Evolutionary conservation across 2,113 vertebrate genomes (phyloP), one percentile per base, ranked within the genome.

Genomic region (Balaeniceps rex): DNA sequence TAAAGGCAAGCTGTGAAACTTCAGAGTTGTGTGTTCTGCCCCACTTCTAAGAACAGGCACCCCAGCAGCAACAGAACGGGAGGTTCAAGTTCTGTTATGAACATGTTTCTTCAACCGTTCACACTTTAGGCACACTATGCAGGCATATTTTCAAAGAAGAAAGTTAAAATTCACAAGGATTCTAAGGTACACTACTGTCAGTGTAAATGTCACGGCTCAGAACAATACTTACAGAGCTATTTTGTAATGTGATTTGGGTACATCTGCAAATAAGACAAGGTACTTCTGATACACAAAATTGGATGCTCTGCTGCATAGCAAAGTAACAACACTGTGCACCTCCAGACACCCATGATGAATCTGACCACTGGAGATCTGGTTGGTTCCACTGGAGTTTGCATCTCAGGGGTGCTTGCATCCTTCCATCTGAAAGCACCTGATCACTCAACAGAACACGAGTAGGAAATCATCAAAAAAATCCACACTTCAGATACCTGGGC

Each of bases 11-110:
- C 11, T 19, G 29, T 40, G 52, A 66, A 66, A 44, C 24, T 66
- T 63, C 14, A 0, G 0, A 61, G 36, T 40, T 70, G 10, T 19
- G 46, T 5, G 2, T 7, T 58, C 14, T 51, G 55, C 25, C n/a
- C 9, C 14, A 49, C 15, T 66, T 90, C 44, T 38, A 66, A 78
- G 25, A 70, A 12, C n/a, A 71, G n/a, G 57, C 34, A 70, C 1
- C 4, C 12, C 25, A 84, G 55, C 60, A 94, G n/a, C 72, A 86
- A 66, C 15, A 52, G 36, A 78, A 40, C 1, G 0, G 16, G 19
- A 58, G 29, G 24, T 47, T 63, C 25, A 63, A 14, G 28, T 40
- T 77, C 3, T 3, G 51, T 23, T 75, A 40, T 2, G 11, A 83
- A 44, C 8, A 46, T 9, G 8, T 52, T 66, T 88, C 71, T 54